Percentiles rank a stretch among this genome's conserved stretches.
These are phyloP conservation scores for Petaurus breviceps DNA, from an alignment of 2,113 vertebrate genomes.

Conservation along the genomic window DNA sequence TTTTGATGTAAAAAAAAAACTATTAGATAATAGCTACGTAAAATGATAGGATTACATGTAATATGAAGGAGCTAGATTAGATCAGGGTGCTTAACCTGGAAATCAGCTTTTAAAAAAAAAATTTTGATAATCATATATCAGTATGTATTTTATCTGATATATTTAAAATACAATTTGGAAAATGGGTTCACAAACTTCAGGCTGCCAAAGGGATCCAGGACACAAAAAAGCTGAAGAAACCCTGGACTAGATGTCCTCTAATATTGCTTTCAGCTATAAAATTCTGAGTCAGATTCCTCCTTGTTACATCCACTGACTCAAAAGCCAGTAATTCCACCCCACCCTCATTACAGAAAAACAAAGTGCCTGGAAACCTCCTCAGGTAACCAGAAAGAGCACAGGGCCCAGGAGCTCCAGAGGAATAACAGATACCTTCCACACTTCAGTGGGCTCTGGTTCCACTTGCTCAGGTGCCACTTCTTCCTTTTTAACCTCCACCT, in stretches of 20 bases:
- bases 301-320: neutral
- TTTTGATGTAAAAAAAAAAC: neutral
- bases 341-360: neutral
- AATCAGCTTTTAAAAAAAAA: neutral
- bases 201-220: too few relatives aligned
- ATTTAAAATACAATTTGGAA: neutral
- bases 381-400: neutral
- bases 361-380: neutral
- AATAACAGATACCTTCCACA: conserved; percentile 86
- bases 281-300: neutral
- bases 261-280: neutral
- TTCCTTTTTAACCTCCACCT: conserved; percentile 84
- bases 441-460: conserved; percentile 82
- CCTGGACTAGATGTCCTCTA: neutral
- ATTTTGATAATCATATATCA: neutral
- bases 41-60: neutral
- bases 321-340: neutral
- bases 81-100: neutral
- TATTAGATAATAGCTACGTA: neutral
- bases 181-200: too few relatives aligned
- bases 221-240: neutral
- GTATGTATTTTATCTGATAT: neutral
- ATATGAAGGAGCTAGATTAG: neutral
- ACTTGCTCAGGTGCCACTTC: conserved; percentile 76
- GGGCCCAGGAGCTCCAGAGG: neutral